Conservation (phyloP, 1,140 invertebrate genomes). For the Ctenoplectra terminalis region DNA sequence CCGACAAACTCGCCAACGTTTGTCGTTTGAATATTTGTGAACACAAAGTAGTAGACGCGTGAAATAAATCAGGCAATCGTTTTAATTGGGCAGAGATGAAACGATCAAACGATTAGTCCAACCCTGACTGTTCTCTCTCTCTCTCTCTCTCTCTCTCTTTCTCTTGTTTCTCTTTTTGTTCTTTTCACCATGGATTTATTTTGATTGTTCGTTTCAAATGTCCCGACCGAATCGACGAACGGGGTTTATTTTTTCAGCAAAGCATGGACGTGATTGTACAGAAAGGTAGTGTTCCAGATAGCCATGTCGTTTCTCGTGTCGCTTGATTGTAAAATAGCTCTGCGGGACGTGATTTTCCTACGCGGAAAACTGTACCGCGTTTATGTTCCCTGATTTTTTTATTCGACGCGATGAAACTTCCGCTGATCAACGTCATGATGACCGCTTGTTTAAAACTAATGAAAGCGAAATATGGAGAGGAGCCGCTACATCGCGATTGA, state of each 20-base stretch:
- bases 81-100: slow-evolving; percentile 30
- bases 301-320: background rate
- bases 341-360: background rate
- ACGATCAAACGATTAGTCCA: slow-evolving; percentile 39
- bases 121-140: background rate
- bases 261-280: background rate
- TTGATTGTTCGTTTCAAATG: slow-evolving; percentile 25
- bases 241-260: background rate
- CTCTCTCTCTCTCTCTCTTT: background rate
- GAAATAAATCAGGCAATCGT: slow-evolving; percentile 37
- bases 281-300: background rate
- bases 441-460: slow-evolving; percentile 10
- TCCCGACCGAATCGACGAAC: background rate
- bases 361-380: background rate
- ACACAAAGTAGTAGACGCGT: background rate
- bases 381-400: background rate
- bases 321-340: background rate
- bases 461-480: background rate
- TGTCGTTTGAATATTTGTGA: slow-evolving; percentile 12
- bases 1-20: background rate
- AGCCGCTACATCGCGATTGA: too few relatives aligned
- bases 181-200: slow-evolving; percentile 4
- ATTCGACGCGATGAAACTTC: background rate
- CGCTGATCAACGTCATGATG: slow-evolving; percentile 8
- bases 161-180: too few relatives aligned